A percentile compares a stretch with the other conserved stretches of the same genome.
These are phyloP conservation scores for Listronotus bonariensis DNA, from an alignment of 1,140 invertebrate species.

Conservation along the genomic window DNA sequence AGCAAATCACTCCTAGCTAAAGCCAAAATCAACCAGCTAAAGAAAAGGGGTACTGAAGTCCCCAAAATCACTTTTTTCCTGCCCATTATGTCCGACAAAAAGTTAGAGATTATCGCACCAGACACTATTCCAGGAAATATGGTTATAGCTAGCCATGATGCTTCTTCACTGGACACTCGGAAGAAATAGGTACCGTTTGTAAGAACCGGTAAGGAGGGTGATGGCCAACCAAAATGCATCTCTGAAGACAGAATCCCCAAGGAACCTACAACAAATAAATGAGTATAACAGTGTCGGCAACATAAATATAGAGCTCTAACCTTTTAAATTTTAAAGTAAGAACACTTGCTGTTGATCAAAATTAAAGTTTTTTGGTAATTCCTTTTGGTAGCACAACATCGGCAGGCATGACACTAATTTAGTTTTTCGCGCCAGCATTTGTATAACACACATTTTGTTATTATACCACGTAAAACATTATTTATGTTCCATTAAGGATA, in stretches of 20 bases:
- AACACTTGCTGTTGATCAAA: too few species aligned
- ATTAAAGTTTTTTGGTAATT: too few species aligned
- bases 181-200: conserved; percentile 41
- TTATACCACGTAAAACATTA: too few species aligned
- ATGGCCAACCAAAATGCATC: conserved; percentile 53
- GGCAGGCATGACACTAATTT: too few species aligned
- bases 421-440: too few species aligned
- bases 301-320: too few species aligned
- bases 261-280: conserved; percentile 36
- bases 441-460: too few species aligned
- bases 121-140: conserved; percentile 56
- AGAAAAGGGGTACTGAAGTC: conserved; percentile 63
- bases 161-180: conserved; percentile 51
- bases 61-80: conserved; percentile 69
- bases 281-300: neutral
- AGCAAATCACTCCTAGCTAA: conserved; percentile 56
- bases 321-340: too few species aligned
- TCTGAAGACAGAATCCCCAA: conserved; percentile 45
- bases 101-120: conserved; percentile 58
- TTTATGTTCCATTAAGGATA: too few species aligned
- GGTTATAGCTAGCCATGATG: conserved; percentile 65
- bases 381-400: too few species aligned
- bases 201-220: conserved; percentile 44
- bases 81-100: conserved; percentile 62
- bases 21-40: conserved; percentile 66